These are phyloP conservation scores for Lytechinus variegatus DNA, from an alignment of 35 echinoderm and acorn worm genomes.

Conservation along the genomic window DNA sequence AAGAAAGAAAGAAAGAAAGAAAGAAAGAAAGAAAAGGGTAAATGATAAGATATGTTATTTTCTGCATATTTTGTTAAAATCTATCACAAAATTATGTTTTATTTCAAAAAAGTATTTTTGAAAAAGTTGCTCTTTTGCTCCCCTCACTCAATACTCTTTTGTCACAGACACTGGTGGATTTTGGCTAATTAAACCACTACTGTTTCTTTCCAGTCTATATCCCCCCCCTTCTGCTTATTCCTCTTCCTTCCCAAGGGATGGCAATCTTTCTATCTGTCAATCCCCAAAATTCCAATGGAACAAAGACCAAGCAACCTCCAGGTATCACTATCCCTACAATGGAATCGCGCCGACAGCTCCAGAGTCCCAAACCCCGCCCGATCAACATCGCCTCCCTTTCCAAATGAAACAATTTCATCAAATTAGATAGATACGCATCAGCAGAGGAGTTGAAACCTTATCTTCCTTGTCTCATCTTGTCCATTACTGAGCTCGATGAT, in stretches of 20 bases:
- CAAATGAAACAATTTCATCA: slow-evolving; percentile 47
- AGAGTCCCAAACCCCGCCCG: not conserved
- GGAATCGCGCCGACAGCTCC: not conserved
- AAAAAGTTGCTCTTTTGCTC: no score
- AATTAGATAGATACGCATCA: slow-evolving; percentile 42
- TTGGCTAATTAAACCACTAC: no score
- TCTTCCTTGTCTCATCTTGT: slow-evolving; percentile 30
- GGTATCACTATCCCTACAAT: not conserved
- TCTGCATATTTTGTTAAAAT: no score
- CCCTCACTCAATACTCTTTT: no score
- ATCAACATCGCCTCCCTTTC: not conserved
- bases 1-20: no score
- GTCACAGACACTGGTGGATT: no score
- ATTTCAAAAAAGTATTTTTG: no score
- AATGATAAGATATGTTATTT: no score
- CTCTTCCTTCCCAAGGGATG: not conserved
- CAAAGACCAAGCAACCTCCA: not conserved
- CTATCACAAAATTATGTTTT: no score
- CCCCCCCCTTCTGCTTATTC: not conserved
- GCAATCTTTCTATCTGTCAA: not conserved
- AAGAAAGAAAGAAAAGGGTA: no score
- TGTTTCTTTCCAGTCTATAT: not conserved
- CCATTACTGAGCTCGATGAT: slow-evolving; percentile 14
- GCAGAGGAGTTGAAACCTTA: slow-evolving; percentile 44
- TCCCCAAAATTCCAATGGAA: not conserved